These are phyloP conservation scores for Entomobrya multifasciata DNA, from an alignment of 2,888 invertebrate genomes.

Conservation along the genomic window DNA sequence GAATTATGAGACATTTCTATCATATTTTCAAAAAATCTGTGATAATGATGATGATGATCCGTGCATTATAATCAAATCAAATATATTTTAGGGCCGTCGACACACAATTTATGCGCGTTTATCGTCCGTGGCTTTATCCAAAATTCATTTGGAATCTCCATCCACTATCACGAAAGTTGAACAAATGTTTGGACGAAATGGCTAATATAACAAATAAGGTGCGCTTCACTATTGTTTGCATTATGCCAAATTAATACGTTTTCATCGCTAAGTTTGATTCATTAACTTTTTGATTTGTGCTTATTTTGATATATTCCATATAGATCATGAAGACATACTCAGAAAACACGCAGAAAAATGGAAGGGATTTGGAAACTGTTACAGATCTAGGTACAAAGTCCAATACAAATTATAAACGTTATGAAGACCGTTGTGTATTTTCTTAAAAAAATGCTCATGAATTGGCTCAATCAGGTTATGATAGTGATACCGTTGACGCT, in stretches of 20 bases:
- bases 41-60: not conserved
- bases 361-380: not conserved
- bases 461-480: not conserved
- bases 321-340: not conserved
- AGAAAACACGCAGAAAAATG: not conserved
- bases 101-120: not conserved
- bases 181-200: not conserved
- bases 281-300: too few relatives aligned
- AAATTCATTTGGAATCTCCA: slow-evolving; percentile 12
- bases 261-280: too few relatives aligned
- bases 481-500: not conserved
- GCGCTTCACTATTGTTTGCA: too few relatives aligned
- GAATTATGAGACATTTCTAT: not conserved
- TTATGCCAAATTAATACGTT: too few relatives aligned
- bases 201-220: not conserved
- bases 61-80: not conserved
- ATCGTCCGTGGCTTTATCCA: slow-evolving; percentile 18
- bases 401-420: too few relatives aligned
- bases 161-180: not conserved
- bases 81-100: not conserved
- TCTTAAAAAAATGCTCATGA: too few relatives aligned
- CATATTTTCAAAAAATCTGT: not conserved
- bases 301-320: too few relatives aligned
- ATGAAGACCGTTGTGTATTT: too few relatives aligned
- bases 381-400: too few relatives aligned